phyloP scores from a whole-genome alignment of 2,113 vertebrate genomes.

The Perca fluviatilis region DNA sequence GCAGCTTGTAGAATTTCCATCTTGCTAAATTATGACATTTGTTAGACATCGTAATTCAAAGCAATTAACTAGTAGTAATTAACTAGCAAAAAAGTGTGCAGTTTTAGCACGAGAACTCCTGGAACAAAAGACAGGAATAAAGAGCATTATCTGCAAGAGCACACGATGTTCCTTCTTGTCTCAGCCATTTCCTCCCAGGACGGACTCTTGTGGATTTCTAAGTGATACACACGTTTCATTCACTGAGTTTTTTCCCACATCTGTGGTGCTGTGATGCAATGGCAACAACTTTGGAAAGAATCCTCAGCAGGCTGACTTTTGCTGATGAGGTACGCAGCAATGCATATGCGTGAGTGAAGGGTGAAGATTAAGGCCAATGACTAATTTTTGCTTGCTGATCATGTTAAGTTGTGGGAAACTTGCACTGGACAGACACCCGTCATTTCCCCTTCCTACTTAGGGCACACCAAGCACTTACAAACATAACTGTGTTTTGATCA shows the following conservation, averaged over 20 bases:
- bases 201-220: background rate
- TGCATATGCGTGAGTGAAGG: constrained; percentile 3
- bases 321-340: constrained; percentile 30
- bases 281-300: constrained; percentile 16
- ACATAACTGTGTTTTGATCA: constrained; percentile 7
- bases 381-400: constrained; percentile 33
- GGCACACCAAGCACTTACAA: background rate
- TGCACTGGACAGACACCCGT: constrained; percentile 22
- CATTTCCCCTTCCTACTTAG: constrained; percentile 9
- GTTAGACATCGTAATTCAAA: background rate
- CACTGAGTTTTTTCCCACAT: constrained; percentile 8
- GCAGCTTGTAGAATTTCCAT: background rate
- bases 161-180: background rate
- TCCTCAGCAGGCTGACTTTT: constrained; percentile 18
- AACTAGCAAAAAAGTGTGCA: background rate
- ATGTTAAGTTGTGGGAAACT: constrained; percentile 16
- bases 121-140: constrained; percentile 7
- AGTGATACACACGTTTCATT: constrained; percentile 36
- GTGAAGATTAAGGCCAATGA: constrained; percentile 29
- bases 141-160: constrained; percentile 16
- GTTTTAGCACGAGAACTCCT: background rate
- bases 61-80: too few relatives aligned
- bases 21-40: background rate
- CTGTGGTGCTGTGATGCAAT: constrained; percentile 5
- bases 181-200: constrained; percentile 4